Conservation (phyloP, 2,888 invertebrate genomes). For the Eupithecia exiguata region DNA sequence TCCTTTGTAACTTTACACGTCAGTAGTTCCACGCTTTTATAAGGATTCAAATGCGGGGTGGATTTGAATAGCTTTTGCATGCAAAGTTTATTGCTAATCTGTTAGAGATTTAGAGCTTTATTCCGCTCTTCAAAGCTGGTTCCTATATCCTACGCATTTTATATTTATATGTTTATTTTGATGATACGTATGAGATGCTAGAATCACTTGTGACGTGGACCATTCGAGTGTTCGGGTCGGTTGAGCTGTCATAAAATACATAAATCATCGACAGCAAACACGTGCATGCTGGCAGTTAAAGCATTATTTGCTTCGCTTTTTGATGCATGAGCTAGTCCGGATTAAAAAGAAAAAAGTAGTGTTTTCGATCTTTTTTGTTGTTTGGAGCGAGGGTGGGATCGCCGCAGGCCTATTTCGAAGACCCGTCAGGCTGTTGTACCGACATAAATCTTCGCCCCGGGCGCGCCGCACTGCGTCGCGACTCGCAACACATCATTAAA, state of each 20-base stretch:
- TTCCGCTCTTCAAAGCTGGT: neutral
- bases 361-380: conserved; percentile 42
- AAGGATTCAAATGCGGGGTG: conserved; percentile 34
- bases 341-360: conserved; percentile 39
- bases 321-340: conserved; percentile 37
- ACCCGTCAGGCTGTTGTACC: conserved; percentile 48
- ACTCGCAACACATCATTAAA: conserved; percentile 72
- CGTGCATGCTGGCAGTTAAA: conserved; percentile 33
- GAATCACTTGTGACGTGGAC: neutral
- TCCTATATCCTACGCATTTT: neutral
- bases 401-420: conserved; percentile 48
- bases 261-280: conserved; percentile 33
- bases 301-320: conserved; percentile 37
- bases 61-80: conserved; percentile 37
- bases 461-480: conserved; percentile 71
- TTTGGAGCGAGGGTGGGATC: conserved; percentile 33
- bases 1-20: conserved; percentile 41
- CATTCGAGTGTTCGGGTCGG: conserved; percentile 6
- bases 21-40: conserved; percentile 32
- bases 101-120: conserved; percentile 34
- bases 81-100: conserved; percentile 38
- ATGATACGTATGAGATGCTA: conserved; percentile 1
- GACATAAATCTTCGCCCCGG: conserved; percentile 46
- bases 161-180: neutral
- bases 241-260: conserved; percentile 27